These are phyloP conservation scores for Bos indicus DNA, from an alignment of 2,113 vertebrate genomes.

Conservation along the genomic window DNA sequence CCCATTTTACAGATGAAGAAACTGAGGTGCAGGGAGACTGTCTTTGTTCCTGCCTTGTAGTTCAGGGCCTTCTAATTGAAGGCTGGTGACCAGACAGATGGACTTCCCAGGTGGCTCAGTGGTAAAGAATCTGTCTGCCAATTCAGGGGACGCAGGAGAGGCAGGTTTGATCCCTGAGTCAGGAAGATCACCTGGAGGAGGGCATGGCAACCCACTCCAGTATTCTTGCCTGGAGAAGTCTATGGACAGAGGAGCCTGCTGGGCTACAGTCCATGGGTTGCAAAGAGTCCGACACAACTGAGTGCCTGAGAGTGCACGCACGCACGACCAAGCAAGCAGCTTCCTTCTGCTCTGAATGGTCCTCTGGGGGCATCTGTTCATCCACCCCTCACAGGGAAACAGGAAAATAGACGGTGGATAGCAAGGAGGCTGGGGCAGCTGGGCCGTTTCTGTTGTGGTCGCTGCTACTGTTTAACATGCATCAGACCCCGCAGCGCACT, in stretches of 20 bases:
- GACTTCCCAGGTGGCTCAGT: neutral
- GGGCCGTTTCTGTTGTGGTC: neutral
- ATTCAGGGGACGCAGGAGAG: neutral
- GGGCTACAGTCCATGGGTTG: neutral
- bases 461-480: neutral
- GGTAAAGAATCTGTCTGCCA: neutral
- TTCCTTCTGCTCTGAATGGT: neutral
- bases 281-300: neutral
- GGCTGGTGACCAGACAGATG: rapidly evolving
- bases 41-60: no score
- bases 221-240: neutral
- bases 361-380: neutral
- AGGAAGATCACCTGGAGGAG: neutral
- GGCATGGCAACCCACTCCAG: neutral
- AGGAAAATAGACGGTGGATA: neutral
- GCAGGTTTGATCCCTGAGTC: neutral
- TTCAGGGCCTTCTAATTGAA: neutral
- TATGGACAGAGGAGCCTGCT: neutral
- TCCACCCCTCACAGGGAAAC: neutral
- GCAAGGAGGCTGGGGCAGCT: neutral
- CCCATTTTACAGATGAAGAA: neutral
- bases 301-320: rapidly evolving
- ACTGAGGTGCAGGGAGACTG: neutral
- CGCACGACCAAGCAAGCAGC: rapidly evolving
- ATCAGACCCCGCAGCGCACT: neutral